Conservation (phyloP, 2,113 vertebrate species). For the Cyprinodon tularosa region DNA sequence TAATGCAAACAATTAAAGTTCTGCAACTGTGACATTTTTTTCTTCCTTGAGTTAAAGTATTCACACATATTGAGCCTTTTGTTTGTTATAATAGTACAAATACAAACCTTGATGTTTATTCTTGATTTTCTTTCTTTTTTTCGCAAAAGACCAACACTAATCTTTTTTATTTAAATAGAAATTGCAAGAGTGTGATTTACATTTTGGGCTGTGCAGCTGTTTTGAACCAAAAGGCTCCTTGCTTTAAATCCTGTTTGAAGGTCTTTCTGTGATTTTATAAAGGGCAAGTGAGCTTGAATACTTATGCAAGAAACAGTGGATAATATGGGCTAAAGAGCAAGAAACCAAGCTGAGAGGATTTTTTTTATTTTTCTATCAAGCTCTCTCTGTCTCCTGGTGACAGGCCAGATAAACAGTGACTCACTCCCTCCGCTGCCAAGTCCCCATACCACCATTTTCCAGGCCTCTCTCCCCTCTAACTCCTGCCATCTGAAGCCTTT, state of each 20-base stretch:
- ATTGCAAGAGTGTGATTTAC: no score
- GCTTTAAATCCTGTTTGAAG: no score
- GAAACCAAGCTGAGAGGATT: not conserved
- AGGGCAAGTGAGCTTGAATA: no score
- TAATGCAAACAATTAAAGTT: slow-evolving; percentile 75
- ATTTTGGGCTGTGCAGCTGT: no score
- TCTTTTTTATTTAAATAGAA: no score
- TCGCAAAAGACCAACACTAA: not conserved
- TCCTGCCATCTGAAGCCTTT: slow-evolving; percentile 39
- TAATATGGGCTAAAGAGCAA: not conserved
- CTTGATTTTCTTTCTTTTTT: not conserved
- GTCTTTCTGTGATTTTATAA: no score
- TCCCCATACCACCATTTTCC: slow-evolving; percentile 78
- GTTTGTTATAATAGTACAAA: not conserved
- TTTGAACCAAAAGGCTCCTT: no score
- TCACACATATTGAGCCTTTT: not conserved
- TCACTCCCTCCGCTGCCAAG: slow-evolving; percentile 74
- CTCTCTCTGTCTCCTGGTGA: slow-evolving; percentile 68
- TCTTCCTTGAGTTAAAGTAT: not conserved
- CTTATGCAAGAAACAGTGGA: not conserved
- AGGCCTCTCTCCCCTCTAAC: slow-evolving; percentile 24
- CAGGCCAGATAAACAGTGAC: slow-evolving; percentile 78
- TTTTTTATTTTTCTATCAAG: slow-evolving; percentile 40
- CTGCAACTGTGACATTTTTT: slow-evolving; percentile 58
- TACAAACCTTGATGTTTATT: not conserved